Conservation (phyloP, 1,140 invertebrate genomes). For the Papilio polytes region DNA sequence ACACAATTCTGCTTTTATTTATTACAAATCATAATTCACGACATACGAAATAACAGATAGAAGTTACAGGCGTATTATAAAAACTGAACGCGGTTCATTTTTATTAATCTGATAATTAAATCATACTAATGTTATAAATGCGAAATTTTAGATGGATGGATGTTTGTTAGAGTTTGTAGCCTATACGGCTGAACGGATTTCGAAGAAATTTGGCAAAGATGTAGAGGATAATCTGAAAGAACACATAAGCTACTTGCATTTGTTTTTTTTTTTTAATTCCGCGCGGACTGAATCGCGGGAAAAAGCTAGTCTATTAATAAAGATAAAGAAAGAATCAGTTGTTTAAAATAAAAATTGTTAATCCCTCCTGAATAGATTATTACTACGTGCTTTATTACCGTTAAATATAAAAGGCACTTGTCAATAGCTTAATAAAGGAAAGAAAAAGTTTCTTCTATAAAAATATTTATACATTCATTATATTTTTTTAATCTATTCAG, state of each 20-base stretch:
- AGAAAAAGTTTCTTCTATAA: background rate
- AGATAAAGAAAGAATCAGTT: background rate
- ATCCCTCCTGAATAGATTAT: background rate
- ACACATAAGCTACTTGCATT: too few species aligned
- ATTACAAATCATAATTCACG: slow-evolving; percentile 30
- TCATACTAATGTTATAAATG: too few species aligned
- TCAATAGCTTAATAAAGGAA: slow-evolving; percentile 10
- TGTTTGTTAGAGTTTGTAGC: too few species aligned
- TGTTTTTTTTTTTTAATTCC: too few species aligned
- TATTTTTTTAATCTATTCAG: slow-evolving; percentile 28
- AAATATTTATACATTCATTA: background rate
- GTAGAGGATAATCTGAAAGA: too few species aligned
- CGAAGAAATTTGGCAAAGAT: too few species aligned
- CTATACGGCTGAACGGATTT: too few species aligned
- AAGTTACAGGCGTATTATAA: background rate
- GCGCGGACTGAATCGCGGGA: too few species aligned
- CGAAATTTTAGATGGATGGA: too few species aligned
- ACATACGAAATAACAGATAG: slow-evolving; percentile 10
- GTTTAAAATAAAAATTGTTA: background rate
- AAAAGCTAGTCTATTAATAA: too few species aligned
- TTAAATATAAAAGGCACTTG: background rate
- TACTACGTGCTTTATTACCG: background rate
- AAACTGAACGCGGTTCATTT: background rate
- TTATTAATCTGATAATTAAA: background rate
- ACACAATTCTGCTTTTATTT: slow-evolving; percentile 34